phyloP scores from a whole-genome alignment of 2,113 vertebrate genomes.

The Dromiciops gliroides region DNA sequence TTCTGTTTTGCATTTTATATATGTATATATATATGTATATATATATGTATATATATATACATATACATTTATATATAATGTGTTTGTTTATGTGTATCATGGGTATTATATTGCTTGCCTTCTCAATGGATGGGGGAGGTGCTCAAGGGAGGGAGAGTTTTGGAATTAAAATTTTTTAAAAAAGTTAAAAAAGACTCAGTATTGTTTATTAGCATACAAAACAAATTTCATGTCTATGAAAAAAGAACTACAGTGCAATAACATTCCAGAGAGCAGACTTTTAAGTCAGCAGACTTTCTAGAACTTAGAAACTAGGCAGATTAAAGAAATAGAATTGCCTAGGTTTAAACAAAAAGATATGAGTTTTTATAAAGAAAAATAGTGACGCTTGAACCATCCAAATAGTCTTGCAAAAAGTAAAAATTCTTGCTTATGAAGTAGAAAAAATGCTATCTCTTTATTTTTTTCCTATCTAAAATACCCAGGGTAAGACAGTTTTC shows the following conservation, averaged over 20 bases:
- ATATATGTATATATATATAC: too few relatives aligned
- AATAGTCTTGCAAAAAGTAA: not conserved
- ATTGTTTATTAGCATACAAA: not conserved
- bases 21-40: too few relatives aligned
- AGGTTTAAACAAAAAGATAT: not conserved
- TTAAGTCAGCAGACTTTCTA: not conserved
- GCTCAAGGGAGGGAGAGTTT: not conserved
- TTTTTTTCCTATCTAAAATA: not conserved
- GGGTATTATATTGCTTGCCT: not conserved
- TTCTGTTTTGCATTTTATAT: not conserved
- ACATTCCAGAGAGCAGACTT: not conserved
- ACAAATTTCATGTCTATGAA: not conserved
- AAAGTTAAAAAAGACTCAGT: not conserved
- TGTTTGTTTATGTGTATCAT: not conserved
- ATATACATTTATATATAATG: too few relatives aligned
- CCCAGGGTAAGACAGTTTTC: not conserved
- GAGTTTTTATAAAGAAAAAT: not conserved
- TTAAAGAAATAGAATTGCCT: not conserved
- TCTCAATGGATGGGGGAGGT: not conserved
- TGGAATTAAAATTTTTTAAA: not conserved
- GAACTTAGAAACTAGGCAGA: not conserved
- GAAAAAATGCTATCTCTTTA: not conserved
- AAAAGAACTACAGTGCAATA: not conserved
- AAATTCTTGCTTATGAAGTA: not conserved
- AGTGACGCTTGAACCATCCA: not conserved